Conservation (phyloP, 2,797 vertebrate species). For the Spea hammondii region DNA sequence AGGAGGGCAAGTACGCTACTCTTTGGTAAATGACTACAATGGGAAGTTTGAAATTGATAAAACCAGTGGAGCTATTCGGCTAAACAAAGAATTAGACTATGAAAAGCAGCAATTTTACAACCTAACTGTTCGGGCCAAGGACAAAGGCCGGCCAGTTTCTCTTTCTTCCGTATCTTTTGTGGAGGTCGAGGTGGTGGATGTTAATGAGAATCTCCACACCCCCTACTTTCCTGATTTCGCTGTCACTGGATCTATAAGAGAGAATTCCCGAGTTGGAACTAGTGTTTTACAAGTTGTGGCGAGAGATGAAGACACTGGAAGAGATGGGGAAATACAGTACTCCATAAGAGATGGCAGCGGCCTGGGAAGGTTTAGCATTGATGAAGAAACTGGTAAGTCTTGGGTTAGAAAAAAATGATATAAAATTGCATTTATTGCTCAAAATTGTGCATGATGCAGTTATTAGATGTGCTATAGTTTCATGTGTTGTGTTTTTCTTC, state of each 20-base stretch:
- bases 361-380: conserved; percentile 89
- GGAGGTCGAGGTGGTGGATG: conserved; percentile 94
- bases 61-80: conserved; percentile 84
- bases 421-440: not conserved
- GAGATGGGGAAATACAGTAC: conserved; percentile 93
- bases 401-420: not conserved
- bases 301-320: conserved; percentile 83
- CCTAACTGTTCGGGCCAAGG: conserved; percentile 89
- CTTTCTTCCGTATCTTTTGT: conserved; percentile 90
- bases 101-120: conserved; percentile 97
- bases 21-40: conserved; percentile 84
- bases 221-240: conserved; percentile 92
- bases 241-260: conserved; percentile 82
- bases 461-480: no score
- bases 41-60: conserved; percentile 92
- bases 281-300: conserved; percentile 87
- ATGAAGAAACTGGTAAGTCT: conserved; percentile 89
- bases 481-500: no score
- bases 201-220: conserved; percentile 92
- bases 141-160: conserved; percentile 89
- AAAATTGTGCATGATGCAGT: no score
- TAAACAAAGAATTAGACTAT: conserved; percentile 89
- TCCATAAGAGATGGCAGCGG: conserved; percentile 93
- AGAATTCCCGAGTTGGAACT: conserved; percentile 87
- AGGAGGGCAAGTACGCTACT: conserved; percentile 90